A percentile compares a stretch with the other conserved stretches of the same genome.
These are phyloP conservation scores for Cervus canadensis DNA, from an alignment of 2,113 vertebrate species.

Conservation along the genomic window DNA sequence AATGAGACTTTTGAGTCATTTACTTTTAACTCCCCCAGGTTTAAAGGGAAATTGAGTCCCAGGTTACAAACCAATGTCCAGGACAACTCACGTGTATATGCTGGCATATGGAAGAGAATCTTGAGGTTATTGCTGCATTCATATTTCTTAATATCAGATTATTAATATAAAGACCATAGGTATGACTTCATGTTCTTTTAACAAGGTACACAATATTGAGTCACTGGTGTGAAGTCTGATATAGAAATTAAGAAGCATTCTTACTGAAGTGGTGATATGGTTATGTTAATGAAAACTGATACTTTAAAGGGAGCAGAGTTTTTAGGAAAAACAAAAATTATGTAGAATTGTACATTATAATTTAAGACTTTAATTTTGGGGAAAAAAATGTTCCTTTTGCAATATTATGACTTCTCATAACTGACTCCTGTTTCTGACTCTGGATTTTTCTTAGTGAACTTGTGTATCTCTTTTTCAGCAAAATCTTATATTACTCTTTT, in stretches of 20 bases:
- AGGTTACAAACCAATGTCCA: background rate
- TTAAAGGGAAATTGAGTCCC: background rate
- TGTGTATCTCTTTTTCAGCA: slow-evolving; percentile 14
- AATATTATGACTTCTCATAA: background rate
- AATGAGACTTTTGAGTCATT: slow-evolving; percentile 13
- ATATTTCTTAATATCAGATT: slow-evolving; percentile 12
- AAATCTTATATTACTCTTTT: background rate
- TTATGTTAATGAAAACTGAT: background rate
- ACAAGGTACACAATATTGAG: background rate
- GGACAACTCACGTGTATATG: background rate
- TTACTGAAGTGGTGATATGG: background rate
- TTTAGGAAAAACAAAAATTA: background rate
- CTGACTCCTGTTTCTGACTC: background rate
- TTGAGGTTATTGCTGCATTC: background rate
- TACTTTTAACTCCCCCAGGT: background rate
- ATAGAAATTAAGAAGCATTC: background rate
- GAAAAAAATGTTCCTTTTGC: background rate
- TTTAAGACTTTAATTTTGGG: background rate
- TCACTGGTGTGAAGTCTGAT: background rate
- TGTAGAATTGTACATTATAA: background rate
- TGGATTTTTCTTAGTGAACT: slow-evolving; percentile 33
- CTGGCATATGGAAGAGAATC: background rate
- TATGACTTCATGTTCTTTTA: background rate
- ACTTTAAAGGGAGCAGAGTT: background rate
- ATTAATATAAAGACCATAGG: background rate